Evolutionary conservation across 2,797 vertebrate species (phyloP), one percentile per base, ranked within the genome.

Genomic region (Spondyliosoma cantharus): DNA sequence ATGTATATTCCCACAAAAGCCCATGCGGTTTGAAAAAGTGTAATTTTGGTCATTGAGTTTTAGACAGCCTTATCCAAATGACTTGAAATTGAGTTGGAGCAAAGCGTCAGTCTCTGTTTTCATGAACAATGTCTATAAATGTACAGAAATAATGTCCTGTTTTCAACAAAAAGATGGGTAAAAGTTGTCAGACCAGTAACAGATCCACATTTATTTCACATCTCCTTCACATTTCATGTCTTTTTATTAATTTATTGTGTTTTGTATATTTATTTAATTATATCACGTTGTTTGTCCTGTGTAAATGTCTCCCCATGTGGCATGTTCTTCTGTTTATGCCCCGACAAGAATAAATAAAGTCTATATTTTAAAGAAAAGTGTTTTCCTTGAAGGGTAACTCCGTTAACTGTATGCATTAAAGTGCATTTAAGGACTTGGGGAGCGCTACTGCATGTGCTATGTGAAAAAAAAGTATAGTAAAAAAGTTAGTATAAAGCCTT

Each of bases 161-260:
- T 32, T 17, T 46, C 12, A 53, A 45, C 15, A 56, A 27, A 45
- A 19, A 25, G 45, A 8, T 45, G 17, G 63, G 32, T 52, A 3
- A 48, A 48, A 22, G 6, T 7, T n/a, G 54, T 27, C 43, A 14
- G 43, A 45, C 14, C 9, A 57, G 32, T 43, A 7, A 14, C 58
- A 3, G 32, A 60, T 43, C 15, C 22, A 56, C 1, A 32, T 46
- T 22, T 37, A 12, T 50, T 49, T 5, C 29, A 22, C n/a, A 42
- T 27, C 7, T 27, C 19, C 7, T 32, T 74, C 56, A 54, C 50
- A 48, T 45, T 7, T 43, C 8, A 37, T 37, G 27, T 52, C 16
- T 60, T 37, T 37, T 37, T 24, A 52, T 78, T 71, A 15, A 79
- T 79, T 71, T 83, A 83, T 83, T 79, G n/a, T 69, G 49, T 67